phyloP scores from a whole-genome alignment of 2,888 invertebrate species.

The Drosophila kambysellisi region DNA sequence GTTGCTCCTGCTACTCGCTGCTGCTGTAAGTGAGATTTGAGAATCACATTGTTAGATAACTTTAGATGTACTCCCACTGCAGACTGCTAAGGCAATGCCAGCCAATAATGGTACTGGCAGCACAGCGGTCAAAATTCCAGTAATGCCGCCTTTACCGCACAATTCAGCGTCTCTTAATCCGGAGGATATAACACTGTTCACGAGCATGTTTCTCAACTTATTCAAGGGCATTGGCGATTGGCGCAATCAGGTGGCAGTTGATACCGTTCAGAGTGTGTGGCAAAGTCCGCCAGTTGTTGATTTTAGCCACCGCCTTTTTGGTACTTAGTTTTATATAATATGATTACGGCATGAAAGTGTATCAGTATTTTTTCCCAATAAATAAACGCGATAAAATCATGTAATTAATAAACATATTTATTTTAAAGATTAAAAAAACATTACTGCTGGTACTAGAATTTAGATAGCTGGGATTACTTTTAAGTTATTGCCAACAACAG shows the following conservation, averaged over 20 bases:
- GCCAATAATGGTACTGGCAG: conserved; percentile 25
- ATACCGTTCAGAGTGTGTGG: conserved; percentile 70
- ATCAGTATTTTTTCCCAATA: neutral
- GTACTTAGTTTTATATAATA: conserved; percentile 22
- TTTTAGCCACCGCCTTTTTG: conserved; percentile 65
- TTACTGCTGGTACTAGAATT: neutral
- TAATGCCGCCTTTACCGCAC: conserved; percentile 43
- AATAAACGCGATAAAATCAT: neutral
- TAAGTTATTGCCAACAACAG: neutral
- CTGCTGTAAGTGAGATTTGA: conserved; percentile 44
- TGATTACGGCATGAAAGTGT: neutral
- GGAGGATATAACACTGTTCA: conserved; percentile 61
- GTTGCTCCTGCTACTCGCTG: conserved; percentile 20
- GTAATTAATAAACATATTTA: neutral
- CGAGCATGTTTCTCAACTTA: conserved; percentile 65
- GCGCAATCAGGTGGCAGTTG: conserved; percentile 65
- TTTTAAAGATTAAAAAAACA: neutral
- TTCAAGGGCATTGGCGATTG: conserved; percentile 64
- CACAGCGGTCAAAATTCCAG: conserved; percentile 38
- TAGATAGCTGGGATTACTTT: neutral
- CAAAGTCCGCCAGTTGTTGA: conserved; percentile 66
- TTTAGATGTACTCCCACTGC: neutral
- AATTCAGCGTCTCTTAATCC: conserved; percentile 47
- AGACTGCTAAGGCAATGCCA: conserved; percentile 31
- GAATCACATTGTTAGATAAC: neutral